Conservation (phyloP, 2,113 vertebrate species). For the Sterna hirundo region DNA sequence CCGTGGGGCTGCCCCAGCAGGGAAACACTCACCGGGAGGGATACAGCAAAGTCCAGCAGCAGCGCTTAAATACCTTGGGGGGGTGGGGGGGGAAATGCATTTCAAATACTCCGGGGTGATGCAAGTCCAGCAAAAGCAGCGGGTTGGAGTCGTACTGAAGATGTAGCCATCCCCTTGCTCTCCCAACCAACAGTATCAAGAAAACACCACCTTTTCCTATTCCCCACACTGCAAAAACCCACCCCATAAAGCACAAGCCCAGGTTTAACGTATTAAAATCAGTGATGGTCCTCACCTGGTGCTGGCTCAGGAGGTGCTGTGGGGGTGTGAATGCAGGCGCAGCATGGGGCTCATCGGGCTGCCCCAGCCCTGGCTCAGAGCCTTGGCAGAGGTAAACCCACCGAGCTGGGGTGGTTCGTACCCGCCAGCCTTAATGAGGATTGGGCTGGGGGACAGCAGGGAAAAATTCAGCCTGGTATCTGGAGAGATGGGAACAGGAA, state of each 20-base stretch:
- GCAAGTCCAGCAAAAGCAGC: background rate
- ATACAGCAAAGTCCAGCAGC: background rate
- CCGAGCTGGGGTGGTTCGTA: fast-evolving
- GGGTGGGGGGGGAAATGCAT: background rate
- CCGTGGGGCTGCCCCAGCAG: background rate
- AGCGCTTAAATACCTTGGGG: background rate
- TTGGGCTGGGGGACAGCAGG: background rate
- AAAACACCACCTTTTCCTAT: background rate
- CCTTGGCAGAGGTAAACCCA: background rate
- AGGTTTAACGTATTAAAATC: background rate
- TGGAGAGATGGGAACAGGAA: background rate
- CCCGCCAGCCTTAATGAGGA: fast-evolving
- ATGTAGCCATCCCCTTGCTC: background rate
- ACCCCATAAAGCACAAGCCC: fast-evolving
- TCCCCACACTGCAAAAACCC: background rate
- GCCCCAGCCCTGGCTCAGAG: background rate
- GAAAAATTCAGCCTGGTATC: background rate
- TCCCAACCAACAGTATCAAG: background rate
- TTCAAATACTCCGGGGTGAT: background rate
- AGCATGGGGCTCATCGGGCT: background rate
- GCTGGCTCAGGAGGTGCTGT: background rate
- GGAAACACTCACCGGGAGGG: background rate
- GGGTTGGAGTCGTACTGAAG: background rate
- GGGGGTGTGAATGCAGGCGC: fast-evolving
- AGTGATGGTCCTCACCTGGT: background rate